Evolutionary conservation across 2,113 vertebrate genomes (phyloP).

Genomic region (Callopanchax toddi): DNA sequence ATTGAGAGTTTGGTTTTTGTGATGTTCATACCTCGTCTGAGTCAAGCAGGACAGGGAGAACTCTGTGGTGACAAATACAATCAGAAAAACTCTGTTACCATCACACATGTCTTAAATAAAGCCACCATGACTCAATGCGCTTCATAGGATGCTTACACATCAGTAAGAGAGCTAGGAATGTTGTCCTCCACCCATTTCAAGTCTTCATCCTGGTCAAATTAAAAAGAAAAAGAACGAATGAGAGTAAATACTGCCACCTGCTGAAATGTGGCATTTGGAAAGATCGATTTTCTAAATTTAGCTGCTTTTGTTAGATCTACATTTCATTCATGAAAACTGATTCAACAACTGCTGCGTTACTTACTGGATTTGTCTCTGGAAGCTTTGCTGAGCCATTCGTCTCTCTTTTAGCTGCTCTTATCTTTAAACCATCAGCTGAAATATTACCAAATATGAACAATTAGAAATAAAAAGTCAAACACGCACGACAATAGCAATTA

Average conservation of each 20-base stretch:
- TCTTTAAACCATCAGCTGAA: conserved; percentile 87
- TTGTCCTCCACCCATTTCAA: conserved; percentile 87
- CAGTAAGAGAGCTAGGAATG: conserved; percentile 82
- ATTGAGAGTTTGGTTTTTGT: neutral
- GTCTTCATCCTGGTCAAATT: conserved; percentile 79
- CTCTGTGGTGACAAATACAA: conserved; percentile 62
- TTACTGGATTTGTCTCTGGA: conserved; percentile 75
- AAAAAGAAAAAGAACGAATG: conserved; percentile 4
- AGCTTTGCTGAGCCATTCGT: conserved; percentile 81
- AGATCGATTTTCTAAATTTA: neutral
- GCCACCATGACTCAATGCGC: neutral
- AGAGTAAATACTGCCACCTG: conserved; percentile 63
- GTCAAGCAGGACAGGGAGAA: conserved; percentile 83
- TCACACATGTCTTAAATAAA: neutral
- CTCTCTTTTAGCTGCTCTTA: conserved; percentile 81
- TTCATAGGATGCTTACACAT: conserved; percentile 75
- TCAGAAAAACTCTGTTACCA: conserved; percentile 17
- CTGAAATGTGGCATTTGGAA: conserved; percentile 32
- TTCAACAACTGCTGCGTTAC: conserved; percentile 58
- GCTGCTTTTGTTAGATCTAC: conserved; percentile 34
- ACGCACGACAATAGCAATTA: neutral
- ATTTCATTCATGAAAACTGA: neutral
- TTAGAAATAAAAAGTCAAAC: neutral
- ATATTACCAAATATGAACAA: conserved; percentile 5
- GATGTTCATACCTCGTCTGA: conserved; percentile 81